These are phyloP conservation scores for Abramis brama DNA, from an alignment of 2,113 vertebrate genomes.

Conservation along the genomic window DNA sequence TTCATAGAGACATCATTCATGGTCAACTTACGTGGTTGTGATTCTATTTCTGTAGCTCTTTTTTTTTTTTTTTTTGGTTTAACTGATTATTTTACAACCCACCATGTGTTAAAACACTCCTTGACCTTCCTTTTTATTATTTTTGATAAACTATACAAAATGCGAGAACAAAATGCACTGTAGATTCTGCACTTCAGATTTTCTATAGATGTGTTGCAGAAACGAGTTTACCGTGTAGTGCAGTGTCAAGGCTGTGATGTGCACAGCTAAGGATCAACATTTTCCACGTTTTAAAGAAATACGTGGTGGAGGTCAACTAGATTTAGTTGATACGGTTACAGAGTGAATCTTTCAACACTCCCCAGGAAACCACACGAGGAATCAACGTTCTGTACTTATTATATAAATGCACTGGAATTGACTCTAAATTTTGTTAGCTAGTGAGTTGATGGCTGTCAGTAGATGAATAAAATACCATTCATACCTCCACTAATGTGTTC, in stretches of 20 bases:
- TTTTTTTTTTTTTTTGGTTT: not conserved
- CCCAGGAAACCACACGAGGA: not conserved
- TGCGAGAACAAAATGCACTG: not conserved
- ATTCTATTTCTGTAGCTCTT: not conserved
- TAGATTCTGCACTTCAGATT: not conserved
- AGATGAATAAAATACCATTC: constrained; percentile 21
- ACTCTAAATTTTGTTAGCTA: constrained; percentile 17
- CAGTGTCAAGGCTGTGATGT: constrained; percentile 15
- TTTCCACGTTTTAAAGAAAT: constrained; percentile 22
- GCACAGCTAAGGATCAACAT: not conserved
- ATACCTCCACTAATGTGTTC: constrained; percentile 15
- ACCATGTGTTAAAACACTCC: not conserved
- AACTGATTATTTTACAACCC: not conserved
- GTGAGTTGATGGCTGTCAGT: constrained; percentile 6
- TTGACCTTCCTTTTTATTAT: not conserved
- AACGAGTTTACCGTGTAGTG: not conserved
- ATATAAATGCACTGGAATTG: not conserved
- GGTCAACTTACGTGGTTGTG: too few species aligned
- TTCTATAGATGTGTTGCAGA: not conserved
- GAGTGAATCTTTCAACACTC: constrained; percentile 9
- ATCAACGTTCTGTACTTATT: not conserved
- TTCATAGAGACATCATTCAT: not conserved
- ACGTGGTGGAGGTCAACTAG: constrained; percentile 20
- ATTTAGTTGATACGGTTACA: constrained; percentile 15
- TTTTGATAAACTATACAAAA: not conserved